A percentile compares a stretch with the other conserved stretches of the same genome.
Conservation (phyloP, 2,888 invertebrate species). For the Luffia ferchaultella region DNA sequence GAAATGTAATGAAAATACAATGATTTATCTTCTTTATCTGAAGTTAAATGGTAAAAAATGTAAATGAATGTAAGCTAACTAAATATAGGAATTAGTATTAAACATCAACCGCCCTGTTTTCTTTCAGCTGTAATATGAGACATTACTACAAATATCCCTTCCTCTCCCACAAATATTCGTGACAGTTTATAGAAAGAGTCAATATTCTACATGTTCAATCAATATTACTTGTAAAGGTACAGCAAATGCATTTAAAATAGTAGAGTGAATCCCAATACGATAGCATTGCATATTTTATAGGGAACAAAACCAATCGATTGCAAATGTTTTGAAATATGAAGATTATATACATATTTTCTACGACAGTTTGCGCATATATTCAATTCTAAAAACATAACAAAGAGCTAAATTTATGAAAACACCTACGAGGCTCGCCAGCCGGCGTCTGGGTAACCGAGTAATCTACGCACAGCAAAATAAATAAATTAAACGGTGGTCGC, state of each 20-base stretch:
- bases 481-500: neutral
- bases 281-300: conserved; percentile 23
- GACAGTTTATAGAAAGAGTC: neutral
- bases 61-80: too few relatives aligned
- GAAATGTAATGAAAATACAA: too few relatives aligned
- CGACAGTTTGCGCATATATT: neutral
- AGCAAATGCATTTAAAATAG: conserved; percentile 38
- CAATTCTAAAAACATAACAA: neutral
- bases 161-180: neutral
- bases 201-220: neutral
- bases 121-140: conserved; percentile 43
- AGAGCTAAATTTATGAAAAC: neutral
- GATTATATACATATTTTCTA: neutral
- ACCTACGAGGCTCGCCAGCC: neutral
- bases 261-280: conserved; percentile 39
- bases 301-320: neutral
- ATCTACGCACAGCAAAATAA: neutral
- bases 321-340: neutral
- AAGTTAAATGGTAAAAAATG: too few relatives aligned
- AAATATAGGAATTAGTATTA: conserved; percentile 52
- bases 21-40: too few relatives aligned
- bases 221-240: too few relatives aligned
- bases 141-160: conserved; percentile 10
- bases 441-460: neutral
- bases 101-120: conserved; percentile 43